Conservation (phyloP, 2,113 vertebrate species). For the Pycnonotus jocosus region DNA sequence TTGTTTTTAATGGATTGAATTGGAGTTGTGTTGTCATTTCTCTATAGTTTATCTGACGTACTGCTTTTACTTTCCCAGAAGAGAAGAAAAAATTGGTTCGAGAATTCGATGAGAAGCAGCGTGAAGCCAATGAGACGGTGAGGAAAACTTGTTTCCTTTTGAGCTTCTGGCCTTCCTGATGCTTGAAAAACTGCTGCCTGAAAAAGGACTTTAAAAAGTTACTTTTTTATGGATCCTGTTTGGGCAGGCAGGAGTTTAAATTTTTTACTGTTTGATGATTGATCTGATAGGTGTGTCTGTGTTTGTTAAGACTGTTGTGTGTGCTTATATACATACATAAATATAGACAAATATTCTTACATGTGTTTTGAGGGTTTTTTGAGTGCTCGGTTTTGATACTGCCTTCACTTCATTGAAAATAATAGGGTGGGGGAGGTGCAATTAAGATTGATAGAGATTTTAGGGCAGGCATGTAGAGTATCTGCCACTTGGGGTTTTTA, state of each 20-base stretch:
- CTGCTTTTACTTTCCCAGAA: constrained; percentile 72
- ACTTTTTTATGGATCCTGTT: not conserved
- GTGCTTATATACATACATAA: not conserved
- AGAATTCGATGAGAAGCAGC: constrained; percentile 88
- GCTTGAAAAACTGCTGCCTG: not conserved
- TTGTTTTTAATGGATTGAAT: not conserved
- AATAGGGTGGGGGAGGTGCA: not conserved
- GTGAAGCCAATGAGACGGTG: constrained; percentile 92
- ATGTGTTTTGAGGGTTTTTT: accelerated
- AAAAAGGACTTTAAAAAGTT: not conserved
- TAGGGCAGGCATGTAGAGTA: not conserved
- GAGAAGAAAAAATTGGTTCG: constrained; percentile 89
- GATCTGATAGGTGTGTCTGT: not conserved
- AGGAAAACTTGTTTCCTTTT: constrained; percentile 38
- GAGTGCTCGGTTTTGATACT: accelerated
- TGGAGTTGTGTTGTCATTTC: not conserved
- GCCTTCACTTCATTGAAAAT: not conserved
- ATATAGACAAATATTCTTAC: not conserved
- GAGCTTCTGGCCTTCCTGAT: not conserved
- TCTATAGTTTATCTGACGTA: not conserved
- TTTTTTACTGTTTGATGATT: not conserved
- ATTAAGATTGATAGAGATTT: not conserved
- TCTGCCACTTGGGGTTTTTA: not conserved
- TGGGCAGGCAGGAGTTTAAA: not conserved
- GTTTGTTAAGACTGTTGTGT: not conserved